Base-by-base conservation (phyloP, 2,113 vertebrate species). In the Microcebus jonahi region DNA sequence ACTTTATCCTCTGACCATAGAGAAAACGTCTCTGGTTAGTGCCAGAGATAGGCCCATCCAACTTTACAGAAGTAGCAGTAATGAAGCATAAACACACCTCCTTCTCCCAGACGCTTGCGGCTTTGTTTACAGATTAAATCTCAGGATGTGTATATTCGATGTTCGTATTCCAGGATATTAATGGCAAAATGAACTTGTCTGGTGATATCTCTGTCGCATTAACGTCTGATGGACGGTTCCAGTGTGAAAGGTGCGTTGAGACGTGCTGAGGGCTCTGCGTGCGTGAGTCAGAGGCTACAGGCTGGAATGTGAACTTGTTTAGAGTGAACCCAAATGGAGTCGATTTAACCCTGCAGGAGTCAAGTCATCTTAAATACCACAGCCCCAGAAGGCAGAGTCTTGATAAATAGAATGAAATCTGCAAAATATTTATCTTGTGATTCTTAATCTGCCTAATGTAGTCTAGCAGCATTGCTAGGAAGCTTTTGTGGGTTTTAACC, bases 71-170 rank as follows among this genome's bases (percentile, higher is more conserved):
- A 98, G 98, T 95, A 98, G 98, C 98, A 97, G 97, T 96, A 97
- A 96, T 80, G 97, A 98, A 99, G 97, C 97, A 94, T 99, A 98
- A 99, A 98, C 98, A 99, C 95, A 95, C 85, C 91, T 88, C 97
- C 98, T 97, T 97, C 94, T 96, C 98, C 98, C 98, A 98, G 98
- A 98, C 95, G 97, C 98, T 97, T 96, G 95, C 97, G 97, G 98
- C 97, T 98, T 97, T 99, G 98, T 99, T 99, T 99, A 99, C 98
- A 98, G 98, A 98, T 98, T 98, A 98, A 98, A 98, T 98, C 98
- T 98, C 98, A 99, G 98, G 98, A 98, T 98, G 98, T 99, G 98
- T 99, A 98, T 98, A 98, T 97, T 98, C 96, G 94, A 97, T 93
- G 97, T 98, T 98, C 98, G 98, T 98, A 97, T 98, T 98, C 97